Percentiles rank a stretch among this genome's conserved stretches.
Conservation (phyloP, 2,797 vertebrate genomes). For the Characodon lateralis region DNA sequence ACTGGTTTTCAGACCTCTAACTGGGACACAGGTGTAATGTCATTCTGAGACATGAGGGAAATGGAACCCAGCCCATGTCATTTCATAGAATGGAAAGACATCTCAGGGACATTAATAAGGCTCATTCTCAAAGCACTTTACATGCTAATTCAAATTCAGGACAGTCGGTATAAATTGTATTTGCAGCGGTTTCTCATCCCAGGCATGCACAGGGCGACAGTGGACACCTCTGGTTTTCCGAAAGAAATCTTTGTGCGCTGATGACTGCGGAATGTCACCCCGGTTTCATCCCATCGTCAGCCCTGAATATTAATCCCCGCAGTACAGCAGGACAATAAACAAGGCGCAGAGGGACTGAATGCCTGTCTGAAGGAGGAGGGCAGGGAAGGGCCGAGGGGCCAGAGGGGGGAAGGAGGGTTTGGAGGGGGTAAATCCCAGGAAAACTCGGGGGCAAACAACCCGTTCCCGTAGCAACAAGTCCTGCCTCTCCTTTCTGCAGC, state of each 20-base stretch:
- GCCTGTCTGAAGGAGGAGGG: constrained; percentile 41
- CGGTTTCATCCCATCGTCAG: constrained; percentile 31
- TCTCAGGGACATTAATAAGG: too few species aligned
- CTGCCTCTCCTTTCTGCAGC: constrained; percentile 78
- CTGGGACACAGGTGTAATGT: background rate
- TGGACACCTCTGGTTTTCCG: constrained; percentile 26
- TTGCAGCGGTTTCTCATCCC: background rate
- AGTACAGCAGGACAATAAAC: constrained; percentile 66
- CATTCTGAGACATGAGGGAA: background rate
- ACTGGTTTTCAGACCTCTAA: too few species aligned
- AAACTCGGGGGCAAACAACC: constrained; percentile 75
- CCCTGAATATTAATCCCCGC: constrained; percentile 73
- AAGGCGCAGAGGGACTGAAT: constrained; percentile 58
- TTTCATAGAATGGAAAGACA: background rate
- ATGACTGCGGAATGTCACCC: constrained; percentile 11
- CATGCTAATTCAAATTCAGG: background rate
- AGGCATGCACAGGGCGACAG: background rate
- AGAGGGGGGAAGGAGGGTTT: constrained; percentile 23
- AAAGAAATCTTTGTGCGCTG: constrained; percentile 61
- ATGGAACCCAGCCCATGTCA: background rate
- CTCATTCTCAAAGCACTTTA: background rate
- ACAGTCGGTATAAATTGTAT: background rate
- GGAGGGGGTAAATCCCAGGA: constrained; percentile 41
- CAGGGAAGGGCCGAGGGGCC: constrained; percentile 22
- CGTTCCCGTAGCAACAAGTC: constrained; percentile 89